Percentiles rank a stretch among this genome's conserved stretches.
Conservation (phyloP, 2,113 vertebrate species). For the Trichechus manatus region DNA sequence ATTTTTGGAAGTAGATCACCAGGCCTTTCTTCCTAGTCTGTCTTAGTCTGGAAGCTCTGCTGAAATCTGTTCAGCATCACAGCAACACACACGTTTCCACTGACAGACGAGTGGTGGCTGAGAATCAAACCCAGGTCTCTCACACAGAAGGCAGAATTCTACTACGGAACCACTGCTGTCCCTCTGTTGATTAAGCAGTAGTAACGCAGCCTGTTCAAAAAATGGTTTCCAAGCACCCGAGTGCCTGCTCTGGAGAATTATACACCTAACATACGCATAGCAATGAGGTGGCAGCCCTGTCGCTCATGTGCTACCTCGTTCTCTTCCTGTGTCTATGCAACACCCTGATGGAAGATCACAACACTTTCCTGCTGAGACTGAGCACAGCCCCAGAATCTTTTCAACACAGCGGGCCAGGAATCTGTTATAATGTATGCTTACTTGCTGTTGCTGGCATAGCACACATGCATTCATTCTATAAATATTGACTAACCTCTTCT, state of each 20-base stretch:
- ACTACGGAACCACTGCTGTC: too few relatives aligned
- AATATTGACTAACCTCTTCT: not conserved
- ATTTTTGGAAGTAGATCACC: too few relatives aligned
- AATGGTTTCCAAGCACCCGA: not conserved
- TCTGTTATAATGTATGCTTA: not conserved
- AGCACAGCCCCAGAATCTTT: not conserved
- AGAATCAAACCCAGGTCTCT: too few relatives aligned
- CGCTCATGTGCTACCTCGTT: not conserved
- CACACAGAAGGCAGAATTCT: too few relatives aligned
- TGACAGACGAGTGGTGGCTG: too few relatives aligned
- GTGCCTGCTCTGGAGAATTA: not conserved
- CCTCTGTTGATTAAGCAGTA: not conserved
- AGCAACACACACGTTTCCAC: too few relatives aligned
- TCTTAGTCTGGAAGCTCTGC: too few relatives aligned
- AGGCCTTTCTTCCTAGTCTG: too few relatives aligned
- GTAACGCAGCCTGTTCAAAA: not conserved
- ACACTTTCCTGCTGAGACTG: not conserved
- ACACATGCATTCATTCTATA: not conserved
- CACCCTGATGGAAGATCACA: not conserved
- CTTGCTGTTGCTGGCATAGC: not conserved
- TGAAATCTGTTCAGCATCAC: too few relatives aligned
- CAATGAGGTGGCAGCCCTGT: not conserved
- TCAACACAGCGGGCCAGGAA: not conserved
- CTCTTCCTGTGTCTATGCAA: not conserved
- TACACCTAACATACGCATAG: not conserved